phyloP scores from a whole-genome alignment of 2,113 vertebrate species.

The Salvelinus sp. region DNA sequence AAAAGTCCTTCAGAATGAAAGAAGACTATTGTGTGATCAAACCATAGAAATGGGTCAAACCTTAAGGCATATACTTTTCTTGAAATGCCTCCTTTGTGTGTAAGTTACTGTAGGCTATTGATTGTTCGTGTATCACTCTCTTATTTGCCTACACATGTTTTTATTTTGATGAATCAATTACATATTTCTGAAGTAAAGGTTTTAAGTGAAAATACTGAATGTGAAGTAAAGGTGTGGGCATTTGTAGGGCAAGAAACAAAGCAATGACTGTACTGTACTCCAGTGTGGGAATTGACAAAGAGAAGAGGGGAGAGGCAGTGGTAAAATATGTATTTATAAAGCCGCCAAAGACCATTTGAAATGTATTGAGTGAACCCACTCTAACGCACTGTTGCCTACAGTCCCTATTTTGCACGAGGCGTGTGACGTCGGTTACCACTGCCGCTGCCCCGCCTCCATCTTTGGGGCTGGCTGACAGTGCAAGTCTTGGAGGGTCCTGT shows the following conservation, averaged over 20 bases:
- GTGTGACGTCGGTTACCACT: constrained; percentile 58
- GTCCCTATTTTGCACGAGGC: constrained; percentile 16
- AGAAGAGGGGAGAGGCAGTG: background rate
- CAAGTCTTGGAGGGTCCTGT: constrained; percentile 62
- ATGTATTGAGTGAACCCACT: constrained; percentile 26
- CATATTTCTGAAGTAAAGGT: background rate
- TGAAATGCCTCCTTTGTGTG: too few species aligned
- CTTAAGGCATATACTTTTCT: too few species aligned
- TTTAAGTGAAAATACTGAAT: background rate
- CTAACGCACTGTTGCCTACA: constrained; percentile 25
- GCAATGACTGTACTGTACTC: background rate
- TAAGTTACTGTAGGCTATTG: background rate
- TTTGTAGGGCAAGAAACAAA: constrained; percentile 8
- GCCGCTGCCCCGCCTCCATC: constrained; percentile 64
- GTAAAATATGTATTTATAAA: background rate
- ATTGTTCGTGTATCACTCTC: background rate
- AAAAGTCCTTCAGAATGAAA: background rate
- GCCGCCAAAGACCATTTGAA: constrained; percentile 24
- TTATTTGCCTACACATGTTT: background rate
- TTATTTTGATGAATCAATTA: background rate
- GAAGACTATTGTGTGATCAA: background rate
- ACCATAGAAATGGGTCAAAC: too few species aligned
- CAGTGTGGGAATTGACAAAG: constrained; percentile 8
- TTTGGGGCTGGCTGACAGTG: constrained; percentile 49
- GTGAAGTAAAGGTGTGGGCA: background rate